Percentiles rank a stretch among this genome's conserved stretches.
Conservation (phyloP, 2,888 invertebrate species). For the Dastarcus helophoroides region DNA sequence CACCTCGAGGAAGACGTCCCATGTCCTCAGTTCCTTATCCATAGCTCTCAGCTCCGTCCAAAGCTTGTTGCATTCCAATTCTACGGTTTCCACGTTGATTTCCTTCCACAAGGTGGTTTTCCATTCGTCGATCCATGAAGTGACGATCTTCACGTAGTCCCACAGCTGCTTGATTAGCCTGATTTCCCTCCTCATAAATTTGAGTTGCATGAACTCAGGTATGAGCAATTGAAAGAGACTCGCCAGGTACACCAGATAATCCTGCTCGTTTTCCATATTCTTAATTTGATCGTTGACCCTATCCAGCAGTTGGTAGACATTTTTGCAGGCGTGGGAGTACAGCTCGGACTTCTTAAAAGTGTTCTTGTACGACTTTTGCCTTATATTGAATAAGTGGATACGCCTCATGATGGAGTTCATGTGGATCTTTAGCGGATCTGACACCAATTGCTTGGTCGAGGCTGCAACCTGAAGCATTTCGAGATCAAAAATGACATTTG, state of each 20-base stretch:
- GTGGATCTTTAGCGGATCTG: conserved; percentile 79
- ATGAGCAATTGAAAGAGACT: conserved; percentile 74
- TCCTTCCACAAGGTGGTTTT: conserved; percentile 88
- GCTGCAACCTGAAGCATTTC: conserved; percentile 48
- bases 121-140: conserved; percentile 80
- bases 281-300: conserved; percentile 52
- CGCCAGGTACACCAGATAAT: conserved; percentile 58
- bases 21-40: conserved; percentile 66
- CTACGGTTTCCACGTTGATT: conserved; percentile 89
- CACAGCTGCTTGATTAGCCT: conserved; percentile 69
- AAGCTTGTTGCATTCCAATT: conserved; percentile 83
- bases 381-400: conserved; percentile 66
- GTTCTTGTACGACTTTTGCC: conserved; percentile 64
- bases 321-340: conserved; percentile 50
- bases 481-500: too few species aligned
- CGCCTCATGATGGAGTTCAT: conserved; percentile 77
- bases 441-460: conserved; percentile 73
- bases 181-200: conserved; percentile 64
- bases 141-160: conserved; percentile 78
- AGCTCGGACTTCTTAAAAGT: conserved; percentile 51
- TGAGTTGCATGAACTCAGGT: conserved; percentile 69
- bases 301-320: conserved; percentile 60
- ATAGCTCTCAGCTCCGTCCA: conserved; percentile 70
- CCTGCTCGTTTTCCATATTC: conserved; percentile 56
- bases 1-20: conserved; percentile 69